A percentile compares a stretch with the other conserved stretches of the same genome.
Evolutionary conservation across 2,797 vertebrate species (phyloP).

Genomic region (Spheniscus humboldti): DNA sequence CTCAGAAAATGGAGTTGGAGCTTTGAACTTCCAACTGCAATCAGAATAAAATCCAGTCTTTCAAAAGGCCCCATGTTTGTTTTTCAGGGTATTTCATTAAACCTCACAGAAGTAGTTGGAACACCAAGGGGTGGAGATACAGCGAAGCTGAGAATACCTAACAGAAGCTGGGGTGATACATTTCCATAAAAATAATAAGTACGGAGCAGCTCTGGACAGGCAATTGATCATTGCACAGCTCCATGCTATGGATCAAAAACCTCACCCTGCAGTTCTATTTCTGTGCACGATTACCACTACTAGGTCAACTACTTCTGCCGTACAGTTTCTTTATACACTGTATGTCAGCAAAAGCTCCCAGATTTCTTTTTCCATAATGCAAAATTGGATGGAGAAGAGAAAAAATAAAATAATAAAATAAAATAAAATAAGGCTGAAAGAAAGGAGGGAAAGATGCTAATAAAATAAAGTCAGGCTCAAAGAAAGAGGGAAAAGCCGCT

Average conservation of each 20-base stretch:
- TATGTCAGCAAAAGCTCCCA: slow-evolving; percentile 22
- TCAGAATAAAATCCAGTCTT: neutral
- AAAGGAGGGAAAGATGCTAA: neutral
- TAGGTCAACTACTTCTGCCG: slow-evolving; percentile 6
- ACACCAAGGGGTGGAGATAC: neutral
- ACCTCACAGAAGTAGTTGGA: neutral
- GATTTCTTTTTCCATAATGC: neutral
- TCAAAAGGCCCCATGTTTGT: neutral
- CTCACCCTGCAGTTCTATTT: slow-evolving; percentile 19
- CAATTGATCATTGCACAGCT: slow-evolving; percentile 61
- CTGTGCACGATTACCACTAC: neutral
- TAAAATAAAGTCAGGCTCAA: neutral
- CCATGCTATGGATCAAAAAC: slow-evolving; percentile 50
- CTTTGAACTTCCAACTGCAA: slow-evolving; percentile 11
- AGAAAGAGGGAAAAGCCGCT: neutral
- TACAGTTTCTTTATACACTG: neutral
- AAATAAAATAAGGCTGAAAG: neutral
- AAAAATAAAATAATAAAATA: neutral
- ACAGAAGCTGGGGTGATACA: slow-evolving; percentile 36
- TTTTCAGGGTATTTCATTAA: slow-evolving; percentile 48
- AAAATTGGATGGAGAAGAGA: slow-evolving; percentile 16
- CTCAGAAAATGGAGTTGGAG: neutral
- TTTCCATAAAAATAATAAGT: slow-evolving; percentile 70
- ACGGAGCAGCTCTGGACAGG: slow-evolving; percentile 27
- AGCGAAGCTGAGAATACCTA: slow-evolving; percentile 23